A percentile compares a stretch with the other conserved stretches of the same genome.
Evolutionary conservation across 2,113 vertebrate genomes (phyloP).

Genomic region (Poicephalus meyeri): DNA sequence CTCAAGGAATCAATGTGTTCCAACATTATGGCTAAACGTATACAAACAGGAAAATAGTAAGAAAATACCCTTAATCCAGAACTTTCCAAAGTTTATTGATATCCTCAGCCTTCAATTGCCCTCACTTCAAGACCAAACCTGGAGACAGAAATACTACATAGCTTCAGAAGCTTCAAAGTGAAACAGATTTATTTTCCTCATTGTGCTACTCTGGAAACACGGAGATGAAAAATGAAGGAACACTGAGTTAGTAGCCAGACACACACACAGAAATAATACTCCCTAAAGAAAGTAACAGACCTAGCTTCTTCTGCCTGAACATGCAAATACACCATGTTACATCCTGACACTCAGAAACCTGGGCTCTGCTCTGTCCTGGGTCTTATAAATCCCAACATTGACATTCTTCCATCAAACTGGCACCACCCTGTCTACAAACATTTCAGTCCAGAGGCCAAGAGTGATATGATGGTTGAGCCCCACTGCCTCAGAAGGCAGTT

Average conservation of each 20-base stretch:
- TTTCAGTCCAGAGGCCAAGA: neutral
- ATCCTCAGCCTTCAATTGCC: neutral
- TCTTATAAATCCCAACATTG: neutral
- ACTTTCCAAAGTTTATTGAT: neutral
- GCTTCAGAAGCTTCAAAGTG: neutral
- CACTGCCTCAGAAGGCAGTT: neutral
- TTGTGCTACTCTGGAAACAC: neutral
- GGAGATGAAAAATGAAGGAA: neutral
- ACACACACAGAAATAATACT: neutral
- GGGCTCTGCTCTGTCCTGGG: neutral
- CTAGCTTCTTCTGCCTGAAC: neutral
- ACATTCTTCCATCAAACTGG: neutral
- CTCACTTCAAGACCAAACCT: neutral
- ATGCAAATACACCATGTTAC: rapidly evolving
- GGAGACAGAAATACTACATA: neutral
- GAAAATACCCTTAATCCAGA: neutral
- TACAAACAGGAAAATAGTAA: neutral
- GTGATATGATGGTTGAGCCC: rapidly evolving
- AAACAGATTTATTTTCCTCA: neutral
- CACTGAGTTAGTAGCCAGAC: neutral
- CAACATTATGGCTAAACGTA: neutral
- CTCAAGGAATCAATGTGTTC: neutral
- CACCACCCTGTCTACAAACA: neutral
- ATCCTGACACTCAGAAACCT: neutral
- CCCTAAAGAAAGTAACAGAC: neutral